Base-by-base conservation (phyloP, 2,113 vertebrate genomes). In the Petrocephalus zakoni region DNA sequence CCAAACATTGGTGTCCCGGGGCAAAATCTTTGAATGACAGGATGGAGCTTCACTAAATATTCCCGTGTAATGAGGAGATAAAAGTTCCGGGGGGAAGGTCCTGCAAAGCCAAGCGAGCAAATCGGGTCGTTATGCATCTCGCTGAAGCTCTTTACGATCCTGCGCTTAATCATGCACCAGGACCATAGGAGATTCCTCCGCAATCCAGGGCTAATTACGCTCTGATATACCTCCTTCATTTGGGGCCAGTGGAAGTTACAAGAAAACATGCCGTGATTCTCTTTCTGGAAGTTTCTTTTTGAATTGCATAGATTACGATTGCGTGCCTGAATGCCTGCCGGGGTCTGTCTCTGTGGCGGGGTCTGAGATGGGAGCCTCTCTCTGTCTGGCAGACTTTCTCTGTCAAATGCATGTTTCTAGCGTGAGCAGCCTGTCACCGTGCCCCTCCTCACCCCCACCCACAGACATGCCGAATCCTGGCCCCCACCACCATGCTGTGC, bases 401-500 rank as follows among this genome's bases (percentile, higher is more conserved):
- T 5, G 51, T 19, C 6, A 86, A 55, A 86, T 37, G 7, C n/a
- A 56, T 9, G 34, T 29, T 68, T 68, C n/a, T 29, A 68, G 25
- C 2, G 4, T 68, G 61, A 68, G 61, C 61, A 13, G 61, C n/a
- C 19, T 51, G 1, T 87, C 17, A 68, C 0, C 29, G 1, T 53
- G 11, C 81, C 22, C 90, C 3, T 90, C 29, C 72, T 8, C 46
- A 82, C 37, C 25, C 58, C 7, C 46, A 83, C 42, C 25, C 61
- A 55, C 91, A 99, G 98, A 91, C 96, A 82, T 99, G 97, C 0
- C 95, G 97, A 91, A 97, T 99, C 21, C 93, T 98, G 86, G 97
- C 97, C 17, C 93, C 97, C 19, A 98, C 97, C 0, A 94, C 97
- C 90, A 99, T 99, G 98, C 96, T 96, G 92, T 99, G 98, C 91